These are phyloP conservation scores for Pontoporia blainvillei DNA, from an alignment of 2,113 vertebrate genomes.

Conservation along the genomic window DNA sequence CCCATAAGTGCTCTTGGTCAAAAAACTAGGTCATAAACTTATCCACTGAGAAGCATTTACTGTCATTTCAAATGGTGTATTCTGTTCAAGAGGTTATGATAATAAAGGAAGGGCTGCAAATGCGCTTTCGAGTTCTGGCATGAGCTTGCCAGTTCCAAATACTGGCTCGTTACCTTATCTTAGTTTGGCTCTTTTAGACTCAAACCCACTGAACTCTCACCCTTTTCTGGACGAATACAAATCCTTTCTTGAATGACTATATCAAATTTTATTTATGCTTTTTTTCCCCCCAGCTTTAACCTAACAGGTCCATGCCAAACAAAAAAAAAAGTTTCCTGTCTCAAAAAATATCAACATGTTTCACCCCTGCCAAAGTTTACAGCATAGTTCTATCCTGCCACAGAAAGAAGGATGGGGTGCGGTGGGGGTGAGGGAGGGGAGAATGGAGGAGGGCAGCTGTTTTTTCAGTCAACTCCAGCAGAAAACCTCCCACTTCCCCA, in stretches of 20 bases:
- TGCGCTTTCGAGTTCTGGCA: slow-evolving; percentile 32
- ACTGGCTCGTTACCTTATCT: slow-evolving; percentile 35
- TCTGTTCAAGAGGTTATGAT: slow-evolving; percentile 76
- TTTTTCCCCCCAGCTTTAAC: slow-evolving; percentile 38
- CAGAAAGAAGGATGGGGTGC: background rate
- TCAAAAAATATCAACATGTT: slow-evolving; percentile 61
- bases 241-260: slow-evolving; percentile 52
- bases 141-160: slow-evolving; percentile 12
- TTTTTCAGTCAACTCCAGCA: slow-evolving; percentile 59
- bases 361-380: slow-evolving; percentile 72
- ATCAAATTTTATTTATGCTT: slow-evolving; percentile 46
- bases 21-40: slow-evolving; percentile 75
- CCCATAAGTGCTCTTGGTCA: slow-evolving; percentile 50
- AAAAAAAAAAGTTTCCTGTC: slow-evolving; percentile 44
- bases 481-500: slow-evolving; percentile 52
- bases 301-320: slow-evolving; percentile 35
- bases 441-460: slow-evolving; percentile 26
- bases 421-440: background rate
- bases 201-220: slow-evolving; percentile 48
- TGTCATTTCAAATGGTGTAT: slow-evolving; percentile 47
- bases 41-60: slow-evolving; percentile 60
- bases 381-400: slow-evolving; percentile 58
- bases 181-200: slow-evolving; percentile 27
- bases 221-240: slow-evolving; percentile 59
- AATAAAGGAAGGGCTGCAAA: slow-evolving; percentile 65